Percentiles rank a stretch among this genome's conserved stretches.
phyloP scores from a whole-genome alignment of 2,888 invertebrate genomes.

The Mystacides longicornis region DNA sequence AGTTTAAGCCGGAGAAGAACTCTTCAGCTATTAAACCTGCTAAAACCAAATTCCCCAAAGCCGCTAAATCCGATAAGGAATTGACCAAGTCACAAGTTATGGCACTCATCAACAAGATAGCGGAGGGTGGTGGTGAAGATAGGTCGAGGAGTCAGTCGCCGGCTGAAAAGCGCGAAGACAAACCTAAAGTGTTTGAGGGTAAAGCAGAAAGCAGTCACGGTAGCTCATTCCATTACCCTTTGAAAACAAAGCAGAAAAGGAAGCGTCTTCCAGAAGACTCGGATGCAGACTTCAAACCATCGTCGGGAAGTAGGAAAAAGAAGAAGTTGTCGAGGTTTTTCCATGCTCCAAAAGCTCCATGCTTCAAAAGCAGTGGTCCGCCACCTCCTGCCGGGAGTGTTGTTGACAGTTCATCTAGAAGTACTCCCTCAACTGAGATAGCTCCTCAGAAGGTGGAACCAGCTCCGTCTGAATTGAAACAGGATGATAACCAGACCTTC shows the following conservation, averaged over 20 bases:
- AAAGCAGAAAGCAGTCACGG: neutral
- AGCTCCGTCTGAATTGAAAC: conserved; percentile 1
- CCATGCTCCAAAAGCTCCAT: conserved; percentile 13
- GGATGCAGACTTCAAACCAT: conserved; percentile 2
- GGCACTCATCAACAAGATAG: conserved; percentile 8
- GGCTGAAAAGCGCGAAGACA: neutral
- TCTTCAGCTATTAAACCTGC: neutral
- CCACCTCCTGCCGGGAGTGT: conserved; percentile 33
- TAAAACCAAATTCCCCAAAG: neutral
- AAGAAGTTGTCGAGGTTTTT: conserved; percentile 7
- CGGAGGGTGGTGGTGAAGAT: neutral
- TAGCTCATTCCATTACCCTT: conserved; percentile 7
- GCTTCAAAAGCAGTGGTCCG: conserved; percentile 33
- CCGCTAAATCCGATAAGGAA: conserved; percentile 6
- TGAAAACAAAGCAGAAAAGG: conserved; percentile 10
- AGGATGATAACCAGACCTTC: conserved; percentile 14
- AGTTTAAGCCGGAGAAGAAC: neutral
- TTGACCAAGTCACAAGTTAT: conserved; percentile 8
- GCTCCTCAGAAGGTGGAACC: neutral
- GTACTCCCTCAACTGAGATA: neutral
- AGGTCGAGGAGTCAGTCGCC: conserved; percentile 11
- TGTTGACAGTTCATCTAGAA: conserved; percentile 25
- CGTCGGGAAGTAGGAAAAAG: neutral
- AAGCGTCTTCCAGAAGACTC: conserved; percentile 3
- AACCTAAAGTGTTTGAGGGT: neutral